phyloP scores from a whole-genome alignment of 2,888 invertebrate genomes.

The Drosophila bunnanda region DNA sequence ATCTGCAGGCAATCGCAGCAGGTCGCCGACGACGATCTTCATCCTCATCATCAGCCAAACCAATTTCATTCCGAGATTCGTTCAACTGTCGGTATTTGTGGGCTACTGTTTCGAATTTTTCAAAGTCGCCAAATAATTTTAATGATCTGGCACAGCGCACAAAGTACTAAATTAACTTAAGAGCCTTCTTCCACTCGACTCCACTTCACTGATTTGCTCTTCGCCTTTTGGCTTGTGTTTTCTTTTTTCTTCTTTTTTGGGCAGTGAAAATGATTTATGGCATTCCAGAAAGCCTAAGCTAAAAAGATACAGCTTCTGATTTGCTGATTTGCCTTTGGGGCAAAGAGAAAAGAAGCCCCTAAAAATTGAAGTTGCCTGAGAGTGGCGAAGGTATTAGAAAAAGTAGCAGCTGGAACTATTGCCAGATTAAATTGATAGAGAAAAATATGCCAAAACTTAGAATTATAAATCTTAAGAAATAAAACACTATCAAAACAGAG shows the following conservation, averaged over 20 bases:
- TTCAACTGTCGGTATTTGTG: conserved; percentile 76
- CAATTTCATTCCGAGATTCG: conserved; percentile 67
- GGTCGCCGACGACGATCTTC: conserved; percentile 28
- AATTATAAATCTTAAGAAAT: no score
- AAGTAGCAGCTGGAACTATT: background rate
- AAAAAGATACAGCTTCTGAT: conserved; percentile 32
- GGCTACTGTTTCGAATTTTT: conserved; percentile 75
- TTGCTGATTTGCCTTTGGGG: conserved; percentile 30
- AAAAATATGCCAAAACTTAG: background rate
- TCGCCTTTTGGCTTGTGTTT: background rate
- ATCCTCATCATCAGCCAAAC: conserved; percentile 39
- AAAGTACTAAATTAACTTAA: conserved; percentile 57
- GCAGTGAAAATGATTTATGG: conserved; percentile 51
- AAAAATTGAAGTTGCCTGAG: background rate
- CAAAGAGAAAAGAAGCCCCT: background rate
- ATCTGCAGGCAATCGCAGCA: conserved; percentile 52
- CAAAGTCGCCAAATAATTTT: conserved; percentile 63
- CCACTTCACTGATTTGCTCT: conserved; percentile 16
- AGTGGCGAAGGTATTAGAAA: background rate
- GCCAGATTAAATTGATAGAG: background rate
- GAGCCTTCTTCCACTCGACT: conserved; percentile 40
- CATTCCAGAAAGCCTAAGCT: conserved; percentile 49
- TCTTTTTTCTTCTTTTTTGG: conserved; percentile 2
- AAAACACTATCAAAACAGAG: background rate
- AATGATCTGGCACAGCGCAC: conserved; percentile 55